These are phyloP conservation scores for Pemphigus obesinymphae DNA, from an alignment of 1,140 invertebrate genomes.

Conservation along the genomic window DNA sequence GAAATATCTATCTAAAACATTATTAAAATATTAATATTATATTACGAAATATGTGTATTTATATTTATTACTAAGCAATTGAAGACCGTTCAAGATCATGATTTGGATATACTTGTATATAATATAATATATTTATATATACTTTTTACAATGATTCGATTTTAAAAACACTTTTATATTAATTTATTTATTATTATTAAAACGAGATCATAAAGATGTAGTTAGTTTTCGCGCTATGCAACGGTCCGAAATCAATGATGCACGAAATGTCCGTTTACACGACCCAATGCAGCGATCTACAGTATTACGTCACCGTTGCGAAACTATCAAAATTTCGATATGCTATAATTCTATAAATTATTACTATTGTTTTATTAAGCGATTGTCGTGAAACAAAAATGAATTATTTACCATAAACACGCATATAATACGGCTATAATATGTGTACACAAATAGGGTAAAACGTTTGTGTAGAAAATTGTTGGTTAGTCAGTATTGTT, in stretches of 20 bases:
- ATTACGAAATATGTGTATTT: no score
- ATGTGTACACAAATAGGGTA: background rate
- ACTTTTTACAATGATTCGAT: no score
- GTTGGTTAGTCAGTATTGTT: background rate
- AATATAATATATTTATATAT: no score
- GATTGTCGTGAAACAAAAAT: background rate
- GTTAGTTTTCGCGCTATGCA: constrained; percentile 17
- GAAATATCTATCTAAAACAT: no score
- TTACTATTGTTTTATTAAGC: background rate
- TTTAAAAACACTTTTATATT: no score
- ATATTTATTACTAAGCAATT: no score
- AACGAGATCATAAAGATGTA: background rate
- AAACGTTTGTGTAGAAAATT: background rate
- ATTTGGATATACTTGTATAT: no score
- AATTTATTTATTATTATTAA: no score
- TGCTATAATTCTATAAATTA: background rate
- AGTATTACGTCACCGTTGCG: background rate
- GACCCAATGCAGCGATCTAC: constrained; percentile 1
- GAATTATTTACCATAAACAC: background rate
- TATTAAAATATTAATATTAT: no score
- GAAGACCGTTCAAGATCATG: no score
- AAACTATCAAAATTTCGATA: background rate
- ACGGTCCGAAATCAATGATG: constrained; percentile 9
- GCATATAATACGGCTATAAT: no score
- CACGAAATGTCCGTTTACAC: constrained; percentile 29